A percentile compares a stretch with the other conserved stretches of the same genome.
phyloP scores from a whole-genome alignment of 37 sponge, comb jelly and placozoan species.

The Spongilla lacustris region DNA sequence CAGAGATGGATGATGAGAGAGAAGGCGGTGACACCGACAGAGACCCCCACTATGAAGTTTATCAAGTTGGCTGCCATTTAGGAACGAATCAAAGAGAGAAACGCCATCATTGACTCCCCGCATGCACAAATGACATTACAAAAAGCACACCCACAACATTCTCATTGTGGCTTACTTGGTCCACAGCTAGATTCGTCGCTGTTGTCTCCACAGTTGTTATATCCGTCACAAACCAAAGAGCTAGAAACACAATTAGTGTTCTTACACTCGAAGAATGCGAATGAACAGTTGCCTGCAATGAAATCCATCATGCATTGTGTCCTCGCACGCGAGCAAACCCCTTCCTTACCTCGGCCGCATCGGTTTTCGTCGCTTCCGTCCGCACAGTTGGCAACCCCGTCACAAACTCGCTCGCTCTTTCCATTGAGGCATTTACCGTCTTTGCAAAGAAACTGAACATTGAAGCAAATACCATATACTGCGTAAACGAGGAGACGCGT shows the following conservation, averaged over 20 bases:
- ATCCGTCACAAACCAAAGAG: not conserved
- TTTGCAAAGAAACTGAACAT: not conserved
- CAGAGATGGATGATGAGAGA: not conserved
- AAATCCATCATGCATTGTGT: no score
- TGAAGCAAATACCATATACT: not conserved
- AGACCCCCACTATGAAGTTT: not conserved
- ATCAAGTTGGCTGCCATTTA: not conserved
- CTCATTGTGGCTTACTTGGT: slow-evolving; percentile 9
- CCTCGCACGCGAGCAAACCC: not conserved
- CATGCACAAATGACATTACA: no score
- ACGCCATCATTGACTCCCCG: no score
- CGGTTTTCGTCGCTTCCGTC: not conserved
- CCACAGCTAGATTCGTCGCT: slow-evolving; percentile 2
- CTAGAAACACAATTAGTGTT: not conserved
- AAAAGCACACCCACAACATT: no score
- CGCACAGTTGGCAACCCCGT: not conserved
- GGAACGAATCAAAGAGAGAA: no score
- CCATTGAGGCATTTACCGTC: not conserved
- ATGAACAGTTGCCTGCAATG: not conserved
- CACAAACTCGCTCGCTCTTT: not conserved
- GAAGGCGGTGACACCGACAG: not conserved
- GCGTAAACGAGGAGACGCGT: no score
- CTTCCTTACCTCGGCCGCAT: not conserved
- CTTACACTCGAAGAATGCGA: not conserved
- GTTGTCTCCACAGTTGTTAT: slow-evolving; percentile 7